Conservation (phyloP, 2,797 vertebrate genomes). For the Danio choprae region DNA sequence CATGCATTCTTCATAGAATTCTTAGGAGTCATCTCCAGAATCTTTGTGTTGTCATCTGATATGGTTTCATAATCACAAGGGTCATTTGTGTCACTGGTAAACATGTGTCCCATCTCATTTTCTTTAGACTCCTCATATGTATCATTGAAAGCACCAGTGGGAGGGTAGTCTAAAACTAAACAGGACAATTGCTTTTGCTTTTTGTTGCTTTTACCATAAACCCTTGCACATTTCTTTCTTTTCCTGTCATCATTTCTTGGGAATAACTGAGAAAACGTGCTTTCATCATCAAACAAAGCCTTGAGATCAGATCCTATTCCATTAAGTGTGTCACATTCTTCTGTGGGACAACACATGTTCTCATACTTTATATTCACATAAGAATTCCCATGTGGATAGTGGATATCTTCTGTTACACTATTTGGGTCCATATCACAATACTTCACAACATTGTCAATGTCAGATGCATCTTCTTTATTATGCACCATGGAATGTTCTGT, state of each 20-base stretch:
- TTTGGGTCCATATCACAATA: conserved; percentile 58
- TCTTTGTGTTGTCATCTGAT: conserved; percentile 84
- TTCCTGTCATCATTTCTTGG: conserved; percentile 84
- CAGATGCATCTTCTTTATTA: conserved; percentile 41
- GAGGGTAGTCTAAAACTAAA: conserved; percentile 55
- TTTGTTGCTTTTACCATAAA: conserved; percentile 90
- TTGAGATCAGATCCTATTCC: conserved; percentile 75
- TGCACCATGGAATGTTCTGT: conserved; percentile 58
- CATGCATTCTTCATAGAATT: conserved; percentile 62
- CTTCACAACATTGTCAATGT: conserved; percentile 54
- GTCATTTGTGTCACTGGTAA: conserved; percentile 76
- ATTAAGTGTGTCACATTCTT: conserved; percentile 54
- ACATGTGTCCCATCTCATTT: conserved; percentile 73
- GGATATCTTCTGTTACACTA: conserved; percentile 55
- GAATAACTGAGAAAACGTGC: conserved; percentile 89
- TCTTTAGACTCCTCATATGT: conserved; percentile 72
- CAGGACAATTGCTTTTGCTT: conserved; percentile 73
- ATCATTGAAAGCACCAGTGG: conserved; percentile 63
- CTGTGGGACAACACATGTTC: conserved; percentile 64
- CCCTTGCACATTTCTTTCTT: conserved; percentile 87
- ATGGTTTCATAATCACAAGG: conserved; percentile 83
- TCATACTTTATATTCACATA: conserved; percentile 75
- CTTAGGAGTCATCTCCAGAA: conserved; percentile 85
- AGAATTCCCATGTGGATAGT: conserved; percentile 67
- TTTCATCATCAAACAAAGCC: conserved; percentile 85